These are phyloP conservation scores for Bergia sp. DNA, from an alignment of 92 coral and sea anemone species.

Conservation along the genomic window DNA sequence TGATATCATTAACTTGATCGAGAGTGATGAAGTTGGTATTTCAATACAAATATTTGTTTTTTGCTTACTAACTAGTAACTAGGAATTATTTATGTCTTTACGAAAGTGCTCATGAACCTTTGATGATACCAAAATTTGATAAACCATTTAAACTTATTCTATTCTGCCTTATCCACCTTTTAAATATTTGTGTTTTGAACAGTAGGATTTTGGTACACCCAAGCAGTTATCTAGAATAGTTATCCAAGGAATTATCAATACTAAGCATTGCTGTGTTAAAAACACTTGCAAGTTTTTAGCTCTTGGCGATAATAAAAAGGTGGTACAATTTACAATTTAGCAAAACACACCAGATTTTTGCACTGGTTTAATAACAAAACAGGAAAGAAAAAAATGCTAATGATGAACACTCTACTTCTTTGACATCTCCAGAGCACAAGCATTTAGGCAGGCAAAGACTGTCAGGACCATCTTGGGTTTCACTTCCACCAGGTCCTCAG, in stretches of 20 bases:
- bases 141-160: not conserved
- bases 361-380: not conserved
- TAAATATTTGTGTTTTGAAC: not conserved
- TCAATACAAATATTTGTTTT: not conserved
- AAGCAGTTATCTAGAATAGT: not conserved
- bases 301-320: not conserved
- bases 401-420: not conserved
- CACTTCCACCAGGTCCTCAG: constrained; percentile 95
- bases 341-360: not conserved
- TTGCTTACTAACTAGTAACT: not conserved
- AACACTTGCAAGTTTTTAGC: not conserved
- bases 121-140: not conserved
- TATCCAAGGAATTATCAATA: no score
- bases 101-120: not conserved
- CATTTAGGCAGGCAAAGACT: constrained; percentile 92
- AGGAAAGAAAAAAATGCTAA: not conserved
- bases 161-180: not conserved
- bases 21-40: not conserved
- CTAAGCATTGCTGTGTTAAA: no score
- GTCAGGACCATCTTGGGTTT: constrained; percentile 96
- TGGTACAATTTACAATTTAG: constrained; percentile 3
- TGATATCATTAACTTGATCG: not conserved
- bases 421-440: constrained; percentile 36
- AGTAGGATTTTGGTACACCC: not conserved
- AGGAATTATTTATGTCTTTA: not conserved